Conservation (phyloP, 2,888 invertebrate species). For the Ormyrus nitidulus region DNA sequence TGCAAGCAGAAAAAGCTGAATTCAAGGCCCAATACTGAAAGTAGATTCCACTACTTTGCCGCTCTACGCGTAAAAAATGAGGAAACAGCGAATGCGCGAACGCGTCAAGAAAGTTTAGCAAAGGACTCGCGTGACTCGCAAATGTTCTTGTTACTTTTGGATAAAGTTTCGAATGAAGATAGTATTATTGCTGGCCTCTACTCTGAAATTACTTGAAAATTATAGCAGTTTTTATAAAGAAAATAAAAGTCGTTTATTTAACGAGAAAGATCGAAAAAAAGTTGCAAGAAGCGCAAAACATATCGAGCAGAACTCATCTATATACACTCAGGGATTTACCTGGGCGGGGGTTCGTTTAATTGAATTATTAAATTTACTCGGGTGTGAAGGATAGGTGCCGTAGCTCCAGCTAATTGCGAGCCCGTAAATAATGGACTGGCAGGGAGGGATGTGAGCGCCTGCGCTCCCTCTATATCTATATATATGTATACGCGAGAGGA, state of each 20-base stretch:
- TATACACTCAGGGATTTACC: slow-evolving; percentile 45
- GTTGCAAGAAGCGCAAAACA: no score
- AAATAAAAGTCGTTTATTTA: no score
- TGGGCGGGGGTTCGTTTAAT: slow-evolving; percentile 63
- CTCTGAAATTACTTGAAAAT: background rate
- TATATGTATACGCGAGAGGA: slow-evolving; percentile 2
- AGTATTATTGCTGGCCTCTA: background rate
- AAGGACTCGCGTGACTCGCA: slow-evolving; percentile 27
- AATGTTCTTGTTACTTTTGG: slow-evolving; percentile 28
- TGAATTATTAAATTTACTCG: slow-evolving; percentile 72
- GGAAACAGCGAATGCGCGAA: slow-evolving; percentile 38
- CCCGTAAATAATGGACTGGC: slow-evolving; percentile 69
- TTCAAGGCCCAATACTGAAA: slow-evolving; percentile 36
- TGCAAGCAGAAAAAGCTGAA: slow-evolving; percentile 24
- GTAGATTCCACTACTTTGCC: slow-evolving; percentile 54
- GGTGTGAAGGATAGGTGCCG: slow-evolving; percentile 71
- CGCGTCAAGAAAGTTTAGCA: slow-evolving; percentile 43
- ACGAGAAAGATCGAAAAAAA: no score
- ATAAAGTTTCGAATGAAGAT: slow-evolving; percentile 32
- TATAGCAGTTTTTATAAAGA: no score
- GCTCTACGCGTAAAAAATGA: slow-evolving; percentile 34
- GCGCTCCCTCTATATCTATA: background rate
- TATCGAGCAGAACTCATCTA: no score
- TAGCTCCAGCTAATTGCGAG: slow-evolving; percentile 70
- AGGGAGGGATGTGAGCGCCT: background rate